Evolutionary conservation across 2,888 invertebrate species (phyloP).

Genomic region (Himalopsyche tibetana): DNA sequence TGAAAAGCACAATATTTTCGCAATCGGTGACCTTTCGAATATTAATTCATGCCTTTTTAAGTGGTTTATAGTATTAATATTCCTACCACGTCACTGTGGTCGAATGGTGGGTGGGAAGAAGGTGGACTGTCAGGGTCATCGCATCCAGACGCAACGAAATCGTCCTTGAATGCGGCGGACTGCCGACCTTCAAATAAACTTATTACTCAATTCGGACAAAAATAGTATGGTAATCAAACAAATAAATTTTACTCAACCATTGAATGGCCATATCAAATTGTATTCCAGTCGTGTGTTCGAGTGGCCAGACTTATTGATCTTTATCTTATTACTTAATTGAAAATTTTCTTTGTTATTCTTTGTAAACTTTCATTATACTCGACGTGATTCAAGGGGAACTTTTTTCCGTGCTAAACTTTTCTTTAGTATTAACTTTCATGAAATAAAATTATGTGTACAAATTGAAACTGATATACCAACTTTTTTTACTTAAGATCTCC

Average conservation of each 20-base stretch:
- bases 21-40: neutral
- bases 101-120: neutral
- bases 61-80: conserved; percentile 3
- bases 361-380: neutral
- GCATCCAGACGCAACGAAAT: conserved; percentile 24
- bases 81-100: neutral
- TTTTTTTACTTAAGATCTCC: too few relatives aligned
- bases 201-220: conserved; percentile 32
- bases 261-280: neutral
- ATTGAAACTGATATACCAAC: too few relatives aligned
- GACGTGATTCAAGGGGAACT: too few relatives aligned
- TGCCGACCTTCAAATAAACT: conserved; percentile 20
- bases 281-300: neutral
- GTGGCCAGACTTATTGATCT: neutral
- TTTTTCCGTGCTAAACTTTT: too few relatives aligned
- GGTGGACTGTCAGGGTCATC: conserved; percentile 8
- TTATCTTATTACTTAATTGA: neutral
- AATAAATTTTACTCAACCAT: neutral
- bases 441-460: too few relatives aligned
- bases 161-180: conserved; percentile 36
- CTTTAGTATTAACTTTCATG: too few relatives aligned
- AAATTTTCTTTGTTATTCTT: neutral
- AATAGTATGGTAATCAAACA: conserved; percentile 33
- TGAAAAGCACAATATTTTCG: too few relatives aligned
- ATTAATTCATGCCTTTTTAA: neutral